phyloP scores from a whole-genome alignment of 2,888 invertebrate species.

The Euphydryas editha region DNA sequence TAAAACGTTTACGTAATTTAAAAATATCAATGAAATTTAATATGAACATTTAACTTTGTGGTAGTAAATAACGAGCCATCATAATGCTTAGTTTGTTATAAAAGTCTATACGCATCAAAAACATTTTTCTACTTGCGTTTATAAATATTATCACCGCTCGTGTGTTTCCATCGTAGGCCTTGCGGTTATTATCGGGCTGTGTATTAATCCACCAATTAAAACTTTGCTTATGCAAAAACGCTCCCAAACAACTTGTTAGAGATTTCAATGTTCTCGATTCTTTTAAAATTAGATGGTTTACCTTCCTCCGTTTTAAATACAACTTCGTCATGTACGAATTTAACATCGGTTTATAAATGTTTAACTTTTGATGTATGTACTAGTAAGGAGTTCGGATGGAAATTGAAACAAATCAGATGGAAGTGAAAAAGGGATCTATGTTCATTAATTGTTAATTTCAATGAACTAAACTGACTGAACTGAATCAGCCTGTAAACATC shows the following conservation, averaged over 20 bases:
- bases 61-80: no score
- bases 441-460: no score
- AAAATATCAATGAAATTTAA: no score
- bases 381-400: no score
- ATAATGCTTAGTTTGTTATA: background rate
- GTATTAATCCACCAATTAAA: constrained; percentile 63
- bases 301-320: constrained; percentile 40
- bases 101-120: constrained; percentile 1
- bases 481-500: no score
- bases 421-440: no score
- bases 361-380: background rate
- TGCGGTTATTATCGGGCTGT: constrained; percentile 48
- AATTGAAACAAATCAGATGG: no score
- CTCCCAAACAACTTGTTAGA: constrained; percentile 55
- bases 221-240: constrained; percentile 52
- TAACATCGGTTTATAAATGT: constrained; percentile 34
- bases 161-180: constrained; percentile 40
- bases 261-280: constrained; percentile 49
- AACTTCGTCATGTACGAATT: constrained; percentile 24
- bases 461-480: no score
- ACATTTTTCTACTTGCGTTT: background rate
- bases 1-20: no score
- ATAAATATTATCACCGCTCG: constrained; percentile 25
- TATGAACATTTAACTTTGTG: no score
- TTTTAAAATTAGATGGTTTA: constrained; percentile 49